Evolutionary conservation across 2,113 vertebrate genomes (phyloP), one percentile per base, ranked within the genome.

Genomic region (Marmota monax): DNA sequence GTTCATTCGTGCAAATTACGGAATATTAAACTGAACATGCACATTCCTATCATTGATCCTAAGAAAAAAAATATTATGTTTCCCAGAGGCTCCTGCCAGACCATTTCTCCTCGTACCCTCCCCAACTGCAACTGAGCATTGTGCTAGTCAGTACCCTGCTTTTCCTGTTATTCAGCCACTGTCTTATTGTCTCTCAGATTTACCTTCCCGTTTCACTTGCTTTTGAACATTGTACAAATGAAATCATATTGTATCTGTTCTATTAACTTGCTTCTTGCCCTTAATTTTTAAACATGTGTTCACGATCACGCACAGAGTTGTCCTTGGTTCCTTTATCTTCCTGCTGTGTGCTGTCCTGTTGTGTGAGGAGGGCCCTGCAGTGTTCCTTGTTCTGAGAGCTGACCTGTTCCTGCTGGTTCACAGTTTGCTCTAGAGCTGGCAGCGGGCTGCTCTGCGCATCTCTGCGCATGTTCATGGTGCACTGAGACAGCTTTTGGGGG

Each of bases 161-260:
- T 94, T 84, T 76, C 18, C 78, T 91, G 18, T 51, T 25, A 25
- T 79, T 84, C 89, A 85, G 16, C 27, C 27, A 67, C 79, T 20
- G 29, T 12, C n/a, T 18, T 53, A 29, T 61, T 72, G 1, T 74
- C 48, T 74, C 51, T 58, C n/a, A 80, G 45, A 6, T 84, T 91
- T 80, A 65, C n/a, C 51, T 82, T 90, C 87, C 80, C 25, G 16
- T 77, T 92, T 78, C 82, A 27, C 37, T 77, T 90, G 32, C 73
- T 90, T 94, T 79, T 80, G 48, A 94, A 79, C 67, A 39, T 86
- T 92, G 39, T 45, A 14, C 48, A 69, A 73, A 29, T 95, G 10
- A 42, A 70, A 16, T 93, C 42, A 45, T 67, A 12, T 18, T 80
- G 4, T 34, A 27, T 45, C 2, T 76, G 29, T 72, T 88, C 48